Evolutionary conservation across 2,888 invertebrate species (phyloP), one percentile per base, ranked within the genome.

Genomic region (Malacosoma neustria): DNA sequence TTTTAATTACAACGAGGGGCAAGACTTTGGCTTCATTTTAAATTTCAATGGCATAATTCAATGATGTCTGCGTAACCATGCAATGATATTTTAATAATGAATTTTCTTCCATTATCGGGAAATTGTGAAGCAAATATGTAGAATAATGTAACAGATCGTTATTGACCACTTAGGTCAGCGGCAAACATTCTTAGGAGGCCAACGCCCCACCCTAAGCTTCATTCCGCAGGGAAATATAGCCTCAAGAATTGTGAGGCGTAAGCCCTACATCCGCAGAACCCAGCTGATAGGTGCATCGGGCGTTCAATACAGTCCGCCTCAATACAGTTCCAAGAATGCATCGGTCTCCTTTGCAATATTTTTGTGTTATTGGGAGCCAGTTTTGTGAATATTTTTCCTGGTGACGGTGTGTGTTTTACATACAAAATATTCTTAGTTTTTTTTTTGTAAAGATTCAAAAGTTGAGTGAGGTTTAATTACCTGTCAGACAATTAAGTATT

Each of bases 161-260:
- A 80, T 74, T 80, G 80, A 75, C 74, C 75, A 79, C 79, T 81
- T 74, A 70, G 80, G 77, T 80, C 80, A 76, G 66, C 73, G 65
- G 75, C 76, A 72, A 79, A 80, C 81, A 82, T 84, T 82, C 81
- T 76, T 68, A 59, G 63, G 73, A 72, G 82, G 81, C 72, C 82
- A 81, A 73, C 80, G 81, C 74, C 73, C 77, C 73, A 74, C 65
- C 61, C 64, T 63, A 66, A 57, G n/a, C 22, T 60, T 56, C 61
- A 52, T 44, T 29, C 38, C 36, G 36, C 45, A 29, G 41, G 42
- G 60, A 45, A 73, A 66, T 68, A 53, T 64, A 50, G 51, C 46
- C 51, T 53, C 57, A 53, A 65, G 50, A 44, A 34, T 32, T 43
- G 43, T 41, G 36, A 11, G 9, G 4, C 38, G 40, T 45, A 74